Evolutionary conservation across 2,888 invertebrate species (phyloP).

Genomic region (Marronus borbonicus): DNA sequence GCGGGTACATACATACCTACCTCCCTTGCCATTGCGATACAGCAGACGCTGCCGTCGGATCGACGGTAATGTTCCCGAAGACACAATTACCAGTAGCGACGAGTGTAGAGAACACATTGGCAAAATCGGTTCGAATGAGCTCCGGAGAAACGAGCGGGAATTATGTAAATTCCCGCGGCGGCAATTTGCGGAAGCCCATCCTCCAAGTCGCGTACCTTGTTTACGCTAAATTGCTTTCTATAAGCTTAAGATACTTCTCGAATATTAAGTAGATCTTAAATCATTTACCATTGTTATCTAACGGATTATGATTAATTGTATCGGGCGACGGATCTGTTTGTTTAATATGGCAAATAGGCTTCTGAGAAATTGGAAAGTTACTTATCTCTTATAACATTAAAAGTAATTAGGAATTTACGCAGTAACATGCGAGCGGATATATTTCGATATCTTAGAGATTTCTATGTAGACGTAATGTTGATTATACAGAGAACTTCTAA

Average conservation of each 20-base stretch:
- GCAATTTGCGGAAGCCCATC: constrained; percentile 29
- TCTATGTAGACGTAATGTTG: no score
- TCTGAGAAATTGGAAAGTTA: no score
- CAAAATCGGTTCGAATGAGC: constrained; percentile 31
- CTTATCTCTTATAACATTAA: no score
- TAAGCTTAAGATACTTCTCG: background rate
- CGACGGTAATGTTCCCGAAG: background rate
- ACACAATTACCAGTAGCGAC: constrained; percentile 17
- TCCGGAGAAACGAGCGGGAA: constrained; percentile 21
- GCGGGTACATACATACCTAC: background rate
- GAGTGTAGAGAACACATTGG: constrained; percentile 17
- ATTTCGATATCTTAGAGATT: no score
- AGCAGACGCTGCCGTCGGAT: constrained; percentile 1
- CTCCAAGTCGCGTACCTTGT: constrained; percentile 20
- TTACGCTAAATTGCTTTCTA: constrained; percentile 22
- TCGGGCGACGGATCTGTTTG: no score
- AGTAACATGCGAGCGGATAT: no score
- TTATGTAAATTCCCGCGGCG: constrained; percentile 25
- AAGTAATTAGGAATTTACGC: no score
- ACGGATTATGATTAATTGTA: no score
- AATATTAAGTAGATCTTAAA: background rate
- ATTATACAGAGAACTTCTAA: no score
- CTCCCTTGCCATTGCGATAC: background rate
- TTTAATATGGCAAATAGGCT: no score
- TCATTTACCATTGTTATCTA: background rate